Conservation (phyloP, 2,113 vertebrate species). For the Eurystomus gularis region DNA sequence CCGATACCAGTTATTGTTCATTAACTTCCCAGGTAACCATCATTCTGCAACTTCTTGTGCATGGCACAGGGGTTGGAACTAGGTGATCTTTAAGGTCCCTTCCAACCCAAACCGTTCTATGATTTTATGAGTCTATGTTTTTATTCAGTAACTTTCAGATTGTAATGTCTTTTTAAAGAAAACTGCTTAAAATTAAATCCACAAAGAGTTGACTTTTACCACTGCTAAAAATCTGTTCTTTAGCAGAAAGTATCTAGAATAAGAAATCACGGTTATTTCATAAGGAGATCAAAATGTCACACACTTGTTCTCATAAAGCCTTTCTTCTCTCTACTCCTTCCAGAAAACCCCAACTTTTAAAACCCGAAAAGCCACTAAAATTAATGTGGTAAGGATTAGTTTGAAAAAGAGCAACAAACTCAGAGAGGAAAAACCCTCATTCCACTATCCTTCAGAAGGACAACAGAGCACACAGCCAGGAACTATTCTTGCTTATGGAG, state of each 20-base stretch:
- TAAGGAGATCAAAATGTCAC: background rate
- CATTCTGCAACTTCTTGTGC: background rate
- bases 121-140: background rate
- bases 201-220: background rate
- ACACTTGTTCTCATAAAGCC: background rate
- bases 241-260: background rate
- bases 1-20: background rate
- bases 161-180: background rate
- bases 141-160: background rate
- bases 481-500: background rate
- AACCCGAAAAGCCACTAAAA: background rate
- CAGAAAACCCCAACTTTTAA: background rate
- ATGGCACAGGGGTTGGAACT: too few species aligned
- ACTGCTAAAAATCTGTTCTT: background rate
- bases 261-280: background rate
- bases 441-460: background rate
- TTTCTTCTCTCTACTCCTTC: background rate
- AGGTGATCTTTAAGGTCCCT: too few species aligned
- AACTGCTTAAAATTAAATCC: background rate
- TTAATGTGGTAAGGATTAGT: background rate
- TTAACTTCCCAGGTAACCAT: background rate
- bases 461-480: background rate
- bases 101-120: too few species aligned
- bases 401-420: background rate
- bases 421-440: background rate